Conservation (phyloP, 2,888 invertebrate genomes). For the Heliconius charithonia region DNA sequence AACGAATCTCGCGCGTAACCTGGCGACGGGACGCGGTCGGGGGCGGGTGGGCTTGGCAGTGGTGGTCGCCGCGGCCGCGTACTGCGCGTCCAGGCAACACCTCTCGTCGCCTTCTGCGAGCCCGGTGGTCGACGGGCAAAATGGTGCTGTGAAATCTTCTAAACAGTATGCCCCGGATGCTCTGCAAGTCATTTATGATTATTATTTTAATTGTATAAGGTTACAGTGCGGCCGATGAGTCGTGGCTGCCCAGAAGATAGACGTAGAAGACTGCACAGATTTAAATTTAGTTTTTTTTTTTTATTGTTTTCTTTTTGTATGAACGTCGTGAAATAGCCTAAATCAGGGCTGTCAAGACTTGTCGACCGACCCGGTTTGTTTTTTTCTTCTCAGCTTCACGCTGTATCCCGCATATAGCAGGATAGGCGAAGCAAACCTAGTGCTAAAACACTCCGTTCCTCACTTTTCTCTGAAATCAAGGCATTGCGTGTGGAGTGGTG, state of each 20-base stretch:
- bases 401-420: too few species aligned
- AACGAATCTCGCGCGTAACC: conserved; percentile 57
- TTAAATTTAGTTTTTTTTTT: not conserved
- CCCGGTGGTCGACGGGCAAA: conserved; percentile 86
- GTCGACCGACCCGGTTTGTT: too few species aligned
- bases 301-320: not conserved
- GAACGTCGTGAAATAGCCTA: not conserved
- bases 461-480: too few species aligned
- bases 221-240: not conserved
- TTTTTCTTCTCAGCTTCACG: too few species aligned
- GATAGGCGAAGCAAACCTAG: too few species aligned
- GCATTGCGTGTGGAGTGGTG: too few species aligned
- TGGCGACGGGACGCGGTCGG: conserved; percentile 63
- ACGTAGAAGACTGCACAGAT: too few species aligned
- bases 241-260: too few species aligned
- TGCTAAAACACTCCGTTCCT: too few species aligned
- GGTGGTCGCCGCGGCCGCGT: conserved; percentile 66
- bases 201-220: too few species aligned
- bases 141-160: conserved; percentile 86
- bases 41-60: conserved; percentile 66
- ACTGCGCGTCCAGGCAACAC: conserved; percentile 85
- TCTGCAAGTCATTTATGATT: conserved; percentile 57
- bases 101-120: conserved; percentile 86
- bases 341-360: too few species aligned
- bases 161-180: conserved; percentile 88